These are phyloP conservation scores for Philypnodon macrostomus DNA, from an alignment of 2,797 vertebrate species.

Conservation along the genomic window DNA sequence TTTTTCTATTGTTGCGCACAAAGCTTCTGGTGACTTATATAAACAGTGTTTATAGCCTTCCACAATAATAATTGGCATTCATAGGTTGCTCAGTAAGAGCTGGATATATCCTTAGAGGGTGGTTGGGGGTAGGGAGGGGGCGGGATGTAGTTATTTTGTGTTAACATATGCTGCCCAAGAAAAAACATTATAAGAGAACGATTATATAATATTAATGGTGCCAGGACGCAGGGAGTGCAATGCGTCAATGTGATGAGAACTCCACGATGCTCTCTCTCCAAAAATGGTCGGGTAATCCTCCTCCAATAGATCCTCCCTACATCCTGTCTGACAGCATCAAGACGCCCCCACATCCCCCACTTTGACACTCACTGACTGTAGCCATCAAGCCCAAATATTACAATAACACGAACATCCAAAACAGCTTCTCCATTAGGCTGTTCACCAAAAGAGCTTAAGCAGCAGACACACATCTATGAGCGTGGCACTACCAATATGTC, in stretches of 20 bases:
- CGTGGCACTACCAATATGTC: constrained; percentile 8
- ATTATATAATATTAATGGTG: constrained; percentile 59
- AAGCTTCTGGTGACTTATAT: constrained; percentile 39
- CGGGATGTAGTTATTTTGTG: constrained; percentile 19
- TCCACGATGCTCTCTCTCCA: constrained; percentile 56
- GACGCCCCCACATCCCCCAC: constrained; percentile 46
- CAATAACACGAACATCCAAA: constrained; percentile 1
- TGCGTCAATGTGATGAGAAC: constrained; percentile 65
- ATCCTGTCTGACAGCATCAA: constrained; percentile 55
- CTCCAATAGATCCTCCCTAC: constrained; percentile 53
- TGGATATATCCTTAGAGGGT: constrained; percentile 38
- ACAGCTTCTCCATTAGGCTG: constrained; percentile 9
- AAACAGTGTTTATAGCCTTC: constrained; percentile 51
- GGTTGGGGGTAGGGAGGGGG: constrained; percentile 10
- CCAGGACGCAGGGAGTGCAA: constrained; percentile 50
- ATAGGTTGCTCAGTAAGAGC: constrained; percentile 52
- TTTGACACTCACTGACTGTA: constrained; percentile 10
- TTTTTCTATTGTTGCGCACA: constrained; percentile 25
- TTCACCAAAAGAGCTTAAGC: constrained; percentile 5
- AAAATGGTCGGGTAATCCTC: constrained; percentile 63
- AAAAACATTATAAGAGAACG: constrained; percentile 32
- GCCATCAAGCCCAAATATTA: constrained; percentile 16
- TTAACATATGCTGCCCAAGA: constrained; percentile 20
- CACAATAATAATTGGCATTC: constrained; percentile 56
- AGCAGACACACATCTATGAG: neutral